phyloP scores from a whole-genome alignment of 2,797 vertebrate species.

The Enteromius argenteus region DNA sequence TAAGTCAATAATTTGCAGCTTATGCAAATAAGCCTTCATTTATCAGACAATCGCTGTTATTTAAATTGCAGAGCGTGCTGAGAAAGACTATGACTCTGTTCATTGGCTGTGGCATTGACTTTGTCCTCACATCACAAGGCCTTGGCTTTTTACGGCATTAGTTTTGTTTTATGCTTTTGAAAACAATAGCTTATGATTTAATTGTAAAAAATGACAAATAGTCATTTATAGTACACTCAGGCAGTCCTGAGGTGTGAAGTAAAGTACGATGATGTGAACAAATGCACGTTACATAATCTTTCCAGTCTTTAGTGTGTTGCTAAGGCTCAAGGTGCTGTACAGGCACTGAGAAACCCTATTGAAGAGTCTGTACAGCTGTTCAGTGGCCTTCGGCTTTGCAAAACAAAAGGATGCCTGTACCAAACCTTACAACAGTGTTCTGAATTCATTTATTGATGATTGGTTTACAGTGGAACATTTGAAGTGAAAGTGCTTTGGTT shows the following conservation, averaged over 20 bases:
- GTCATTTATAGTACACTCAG: neutral
- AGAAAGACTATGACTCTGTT: conserved; percentile 17
- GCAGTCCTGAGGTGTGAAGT: neutral
- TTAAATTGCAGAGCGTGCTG: conserved; percentile 47
- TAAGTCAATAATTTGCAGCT: conserved; percentile 61
- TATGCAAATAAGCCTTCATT: conserved; percentile 58
- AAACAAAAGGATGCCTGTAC: conserved; percentile 19
- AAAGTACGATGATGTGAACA: neutral
- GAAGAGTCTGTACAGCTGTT: conserved; percentile 4
- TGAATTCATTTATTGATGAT: neutral
- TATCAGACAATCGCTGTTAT: conserved; percentile 55
- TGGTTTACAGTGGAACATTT: neutral
- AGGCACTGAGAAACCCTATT: neutral
- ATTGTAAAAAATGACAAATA: neutral
- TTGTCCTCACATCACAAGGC: conserved; percentile 20
- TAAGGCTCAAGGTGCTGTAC: neutral
- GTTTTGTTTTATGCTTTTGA: conserved; percentile 23
- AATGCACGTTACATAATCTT: conserved; percentile 18
- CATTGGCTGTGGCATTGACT: conserved; percentile 47
- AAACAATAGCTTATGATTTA: conserved; percentile 5
- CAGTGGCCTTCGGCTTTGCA: conserved; percentile 38
- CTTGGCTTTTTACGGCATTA: conserved; percentile 25
- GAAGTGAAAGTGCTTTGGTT: neutral
- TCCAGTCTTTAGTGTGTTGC: neutral
- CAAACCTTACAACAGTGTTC: neutral